Conservation (phyloP, 2,888 invertebrate species). For the Rhamnusium bicolor region DNA sequence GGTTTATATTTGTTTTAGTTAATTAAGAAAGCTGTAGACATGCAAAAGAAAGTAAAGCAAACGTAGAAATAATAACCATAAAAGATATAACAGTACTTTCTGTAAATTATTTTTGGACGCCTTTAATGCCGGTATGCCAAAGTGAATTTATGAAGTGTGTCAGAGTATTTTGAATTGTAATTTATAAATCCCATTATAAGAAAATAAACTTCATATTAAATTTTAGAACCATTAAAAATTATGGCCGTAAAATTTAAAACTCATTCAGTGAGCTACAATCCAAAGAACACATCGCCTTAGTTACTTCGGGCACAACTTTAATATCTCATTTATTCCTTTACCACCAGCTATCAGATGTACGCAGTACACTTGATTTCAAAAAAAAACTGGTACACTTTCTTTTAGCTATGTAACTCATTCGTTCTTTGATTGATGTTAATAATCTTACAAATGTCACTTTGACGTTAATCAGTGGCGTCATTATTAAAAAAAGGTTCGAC, state of each 20-base stretch:
- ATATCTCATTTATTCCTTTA: constrained; percentile 3
- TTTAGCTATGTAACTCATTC: no score
- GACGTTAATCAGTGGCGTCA: no score
- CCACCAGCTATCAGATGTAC: constrained; percentile 29
- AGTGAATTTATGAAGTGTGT: constrained; percentile 38
- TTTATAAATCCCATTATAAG: constrained; percentile 41
- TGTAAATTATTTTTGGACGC: constrained; percentile 34
- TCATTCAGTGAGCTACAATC: constrained; percentile 29
- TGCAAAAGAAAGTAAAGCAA: constrained; percentile 30
- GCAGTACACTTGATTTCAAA: neutral
- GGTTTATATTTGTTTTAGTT: constrained; percentile 18
- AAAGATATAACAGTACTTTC: constrained; percentile 31
- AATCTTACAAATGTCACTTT: no score
- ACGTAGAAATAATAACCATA: constrained; percentile 20
- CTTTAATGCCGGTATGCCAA: constrained; percentile 30
- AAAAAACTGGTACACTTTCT: neutral
- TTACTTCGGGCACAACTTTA: constrained; percentile 19
- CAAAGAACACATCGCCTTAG: constrained; percentile 1
- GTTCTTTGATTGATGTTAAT: no score
- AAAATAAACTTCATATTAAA: constrained; percentile 41
- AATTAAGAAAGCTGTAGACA: constrained; percentile 14
- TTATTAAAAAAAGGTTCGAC: no score
- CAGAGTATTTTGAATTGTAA: constrained; percentile 39
- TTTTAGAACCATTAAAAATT: constrained; percentile 37
- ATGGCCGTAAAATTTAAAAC: constrained; percentile 32